Evolutionary conservation across 2,797 vertebrate species (phyloP), one percentile per base, ranked within the genome.

Genomic region (Myotis pilosus): DNA sequence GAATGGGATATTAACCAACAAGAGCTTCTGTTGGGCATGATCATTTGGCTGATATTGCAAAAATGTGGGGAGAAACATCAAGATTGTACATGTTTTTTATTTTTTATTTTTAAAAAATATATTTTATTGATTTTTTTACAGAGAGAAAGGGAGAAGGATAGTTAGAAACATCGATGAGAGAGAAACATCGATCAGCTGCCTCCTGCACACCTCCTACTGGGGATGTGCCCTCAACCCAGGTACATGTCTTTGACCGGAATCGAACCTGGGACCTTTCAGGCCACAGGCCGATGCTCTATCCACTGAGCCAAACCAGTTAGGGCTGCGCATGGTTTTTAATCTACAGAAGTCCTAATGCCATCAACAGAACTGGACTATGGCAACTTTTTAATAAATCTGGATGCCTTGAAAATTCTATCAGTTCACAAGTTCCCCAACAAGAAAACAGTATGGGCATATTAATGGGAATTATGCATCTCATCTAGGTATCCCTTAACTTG

Each of bases 341-440:
- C n/a, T 55, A 33, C 12, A 76, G 75, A 95, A 82, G 19, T 7
- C 44, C 30, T 81, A 62, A 79, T 53, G 30, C 19, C 47, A 62
- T 72, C 22, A 62, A 84, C 23, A 71, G 57, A 87, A 82, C 44
- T 44, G 16, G 20, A 3, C 36, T 64, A 44, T 60, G 30, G 25
- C 16, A 89, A 87, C 17, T 89, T 66, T 78, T 83, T 28, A 83
- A 72, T 91, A 86, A 92, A 75, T 87, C 30, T 36, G n/a, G 10
- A 33, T 89, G 11, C 41, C 33, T 89, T 49, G 33, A 87, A 91
- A 89, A 83, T 49, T 83, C n/a, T 33, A 94, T 8, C 33, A 86
- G 22, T 85, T 92, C 47, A 86, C 60, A 71, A 89, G 23, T 94
- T 83, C 57, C 28, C 36, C 16, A 19, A 69, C 28, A 51, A 23